Evolutionary conservation across 2,797 vertebrate genomes (phyloP).

Genomic region (Leptatherina wallacei): DNA sequence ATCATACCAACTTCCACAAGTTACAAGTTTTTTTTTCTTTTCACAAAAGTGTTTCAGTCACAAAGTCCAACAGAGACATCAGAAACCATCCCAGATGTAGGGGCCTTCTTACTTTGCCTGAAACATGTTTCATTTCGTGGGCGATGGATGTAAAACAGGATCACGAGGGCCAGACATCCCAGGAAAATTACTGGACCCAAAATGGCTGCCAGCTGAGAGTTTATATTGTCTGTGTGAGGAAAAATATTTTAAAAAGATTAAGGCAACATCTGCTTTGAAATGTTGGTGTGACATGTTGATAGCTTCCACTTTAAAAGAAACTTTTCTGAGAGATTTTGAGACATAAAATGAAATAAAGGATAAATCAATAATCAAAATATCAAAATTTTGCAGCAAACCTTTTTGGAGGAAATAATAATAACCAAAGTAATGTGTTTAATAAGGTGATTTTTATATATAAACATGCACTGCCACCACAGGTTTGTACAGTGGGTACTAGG

Average conservation of each 20-base stretch:
- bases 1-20: constrained; percentile 25
- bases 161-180: constrained; percentile 34
- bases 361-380: too few species aligned
- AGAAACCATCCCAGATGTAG: constrained; percentile 16
- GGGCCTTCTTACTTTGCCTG: constrained; percentile 62
- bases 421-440: too few species aligned
- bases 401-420: too few species aligned
- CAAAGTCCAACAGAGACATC: constrained; percentile 9
- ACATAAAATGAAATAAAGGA: too few species aligned
- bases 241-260: neutral
- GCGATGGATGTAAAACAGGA: constrained; percentile 37
- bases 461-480: too few species aligned
- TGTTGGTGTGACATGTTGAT: too few species aligned
- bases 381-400: too few species aligned
- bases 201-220: constrained; percentile 30
- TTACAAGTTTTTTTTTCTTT: constrained; percentile 25
- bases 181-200: constrained; percentile 48
- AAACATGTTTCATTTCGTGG: constrained; percentile 51
- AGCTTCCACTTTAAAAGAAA: too few species aligned
- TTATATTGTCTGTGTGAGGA: constrained; percentile 33
- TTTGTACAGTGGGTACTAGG: too few species aligned
- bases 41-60: neutral
- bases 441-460: too few species aligned
- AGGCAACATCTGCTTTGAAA: neutral
- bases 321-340: too few species aligned